phyloP scores from a whole-genome alignment of 2,888 invertebrate genomes.

The Zaprionus obscuricornis region DNA sequence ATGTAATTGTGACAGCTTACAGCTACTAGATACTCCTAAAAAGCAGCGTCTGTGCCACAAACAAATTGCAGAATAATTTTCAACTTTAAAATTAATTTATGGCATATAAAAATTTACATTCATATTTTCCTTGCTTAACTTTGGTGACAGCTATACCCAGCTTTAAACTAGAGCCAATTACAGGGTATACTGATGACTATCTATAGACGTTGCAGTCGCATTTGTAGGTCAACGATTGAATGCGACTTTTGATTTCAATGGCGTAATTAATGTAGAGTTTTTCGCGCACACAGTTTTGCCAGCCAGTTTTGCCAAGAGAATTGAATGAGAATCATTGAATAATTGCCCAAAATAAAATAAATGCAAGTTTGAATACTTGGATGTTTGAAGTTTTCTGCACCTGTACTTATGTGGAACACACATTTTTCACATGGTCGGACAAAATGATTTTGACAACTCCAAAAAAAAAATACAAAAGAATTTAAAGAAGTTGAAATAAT shows the following conservation, averaged over 20 bases:
- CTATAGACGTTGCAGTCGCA: conserved; percentile 15
- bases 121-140: neutral
- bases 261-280: conserved; percentile 38
- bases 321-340: conserved; percentile 2
- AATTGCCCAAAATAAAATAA: conserved; percentile 5
- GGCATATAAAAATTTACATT: too few species aligned
- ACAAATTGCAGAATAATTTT: too few species aligned
- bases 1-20: neutral
- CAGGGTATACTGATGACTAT: conserved; percentile 37
- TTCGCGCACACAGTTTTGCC: too few species aligned
- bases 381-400: conserved; percentile 32
- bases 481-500: conserved; percentile 29
- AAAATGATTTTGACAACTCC: conserved; percentile 23
- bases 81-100: too few species aligned
- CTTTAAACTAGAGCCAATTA: neutral
- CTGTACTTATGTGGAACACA: conserved; percentile 36
- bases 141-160: too few species aligned
- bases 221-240: conserved; percentile 56
- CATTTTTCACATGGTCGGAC: conserved; percentile 28
- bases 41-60: too few species aligned
- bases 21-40: conserved; percentile 16
- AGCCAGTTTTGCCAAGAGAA: too few species aligned
- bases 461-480: conserved; percentile 11
- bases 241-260: conserved; percentile 55
- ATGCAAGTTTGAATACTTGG: conserved; percentile 7